These are phyloP conservation scores for Cephus pygmeus DNA, from an alignment of 2,888 invertebrate genomes.

Conservation along the genomic window DNA sequence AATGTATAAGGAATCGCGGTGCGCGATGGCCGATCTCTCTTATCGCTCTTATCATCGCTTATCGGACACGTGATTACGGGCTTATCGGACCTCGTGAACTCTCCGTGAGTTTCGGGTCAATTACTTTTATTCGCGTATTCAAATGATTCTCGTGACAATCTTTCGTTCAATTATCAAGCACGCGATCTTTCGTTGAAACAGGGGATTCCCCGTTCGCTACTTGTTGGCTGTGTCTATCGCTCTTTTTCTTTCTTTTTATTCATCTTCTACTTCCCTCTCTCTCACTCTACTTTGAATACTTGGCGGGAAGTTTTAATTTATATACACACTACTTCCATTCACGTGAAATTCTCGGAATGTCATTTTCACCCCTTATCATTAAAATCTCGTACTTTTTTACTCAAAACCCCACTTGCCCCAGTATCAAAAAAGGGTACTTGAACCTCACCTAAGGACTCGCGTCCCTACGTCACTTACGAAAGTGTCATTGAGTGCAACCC, in stretches of 20 bases:
- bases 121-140: neutral
- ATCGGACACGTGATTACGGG: neutral
- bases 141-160: neutral
- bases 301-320: neutral
- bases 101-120: neutral
- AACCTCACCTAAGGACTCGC: neutral
- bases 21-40: neutral
- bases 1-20: neutral
- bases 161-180: neutral
- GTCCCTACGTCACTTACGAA: neutral
- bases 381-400: neutral
- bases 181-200: neutral
- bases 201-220: neutral
- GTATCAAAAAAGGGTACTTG: neutral
- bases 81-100: neutral
- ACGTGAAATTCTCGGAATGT: neutral
- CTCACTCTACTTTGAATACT: neutral
- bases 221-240: neutral
- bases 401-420: neutral
- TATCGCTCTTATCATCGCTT: neutral
- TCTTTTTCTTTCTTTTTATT: neutral
- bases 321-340: neutral
- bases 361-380: neutral
- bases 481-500: neutral
- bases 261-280: too few species aligned